Evolutionary conservation across 1,140 invertebrate genomes (phyloP).

Genomic region (Eupeodes corollae): DNA sequence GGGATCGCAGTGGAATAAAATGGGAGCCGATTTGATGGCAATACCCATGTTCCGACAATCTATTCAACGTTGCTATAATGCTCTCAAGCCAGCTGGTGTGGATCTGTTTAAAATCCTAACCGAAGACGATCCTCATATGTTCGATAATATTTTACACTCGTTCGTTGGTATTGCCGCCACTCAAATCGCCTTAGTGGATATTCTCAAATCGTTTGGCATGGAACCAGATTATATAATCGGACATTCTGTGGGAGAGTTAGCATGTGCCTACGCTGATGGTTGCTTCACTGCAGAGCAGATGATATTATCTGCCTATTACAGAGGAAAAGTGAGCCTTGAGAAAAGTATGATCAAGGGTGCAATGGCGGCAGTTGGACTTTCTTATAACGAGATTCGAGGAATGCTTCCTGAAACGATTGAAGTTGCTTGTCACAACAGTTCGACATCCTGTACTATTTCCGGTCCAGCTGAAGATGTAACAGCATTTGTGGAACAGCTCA

Average conservation of each 20-base stretch:
- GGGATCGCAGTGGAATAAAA: conserved; percentile 71
- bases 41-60: conserved; percentile 58
- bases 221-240: conserved; percentile 68
- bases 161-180: conserved; percentile 82
- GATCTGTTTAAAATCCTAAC: conserved; percentile 67
- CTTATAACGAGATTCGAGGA: conserved; percentile 44
- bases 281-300: conserved; percentile 68
- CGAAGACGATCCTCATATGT: conserved; percentile 54
- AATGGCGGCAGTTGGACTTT: conserved; percentile 66
- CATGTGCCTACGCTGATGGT: conserved; percentile 75
- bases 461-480: conserved; percentile 58
- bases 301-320: conserved; percentile 64
- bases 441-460: conserved; percentile 69
- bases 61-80: conserved; percentile 55
- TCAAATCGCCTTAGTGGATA: conserved; percentile 69
- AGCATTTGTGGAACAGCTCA: conserved; percentile 52
- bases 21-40: conserved; percentile 49
- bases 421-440: conserved; percentile 73
- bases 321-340: conserved; percentile 68
- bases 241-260: conserved; percentile 70
- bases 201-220: conserved; percentile 56
- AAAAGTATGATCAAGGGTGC: conserved; percentile 57
- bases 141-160: conserved; percentile 68
- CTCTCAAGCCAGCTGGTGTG: conserved; percentile 57
- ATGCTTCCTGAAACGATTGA: conserved; percentile 53